A percentile compares a stretch with the other conserved stretches of the same genome.
These are phyloP conservation scores for Pangasius djambal DNA, from an alignment of 2,797 vertebrate species.

Conservation along the genomic window DNA sequence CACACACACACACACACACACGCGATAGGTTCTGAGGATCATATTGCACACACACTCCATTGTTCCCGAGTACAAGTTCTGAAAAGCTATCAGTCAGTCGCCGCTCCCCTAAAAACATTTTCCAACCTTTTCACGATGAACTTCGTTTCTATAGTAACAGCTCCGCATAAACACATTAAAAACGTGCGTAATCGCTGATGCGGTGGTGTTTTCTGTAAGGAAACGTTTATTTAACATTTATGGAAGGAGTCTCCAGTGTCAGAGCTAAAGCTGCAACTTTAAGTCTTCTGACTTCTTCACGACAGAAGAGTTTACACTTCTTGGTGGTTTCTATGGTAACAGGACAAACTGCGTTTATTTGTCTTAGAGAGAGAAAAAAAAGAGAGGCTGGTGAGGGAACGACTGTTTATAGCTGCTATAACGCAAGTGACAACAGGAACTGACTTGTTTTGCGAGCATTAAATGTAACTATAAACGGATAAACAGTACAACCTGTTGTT, in stretches of 20 bases:
- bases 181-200: neutral
- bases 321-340: neutral
- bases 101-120: neutral
- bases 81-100: neutral
- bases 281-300: neutral
- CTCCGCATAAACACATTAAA: neutral
- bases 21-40: neutral
- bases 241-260: constrained; percentile 1
- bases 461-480: neutral
- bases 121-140: neutral
- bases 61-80: constrained; percentile 1
- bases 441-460: accelerated
- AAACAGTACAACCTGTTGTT: neutral
- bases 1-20: neutral
- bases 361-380: neutral
- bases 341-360: neutral
- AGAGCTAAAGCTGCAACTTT: neutral
- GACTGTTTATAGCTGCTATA: neutral
- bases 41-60: constrained; percentile 5
- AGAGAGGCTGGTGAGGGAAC: neutral
- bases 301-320: neutral
- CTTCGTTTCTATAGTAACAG: neutral
- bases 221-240: neutral
- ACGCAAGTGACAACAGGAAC: neutral
- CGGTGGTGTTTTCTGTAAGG: neutral